Evolutionary conservation across 2,113 vertebrate species (phyloP).

Genomic region (Nipponia nippon): DNA sequence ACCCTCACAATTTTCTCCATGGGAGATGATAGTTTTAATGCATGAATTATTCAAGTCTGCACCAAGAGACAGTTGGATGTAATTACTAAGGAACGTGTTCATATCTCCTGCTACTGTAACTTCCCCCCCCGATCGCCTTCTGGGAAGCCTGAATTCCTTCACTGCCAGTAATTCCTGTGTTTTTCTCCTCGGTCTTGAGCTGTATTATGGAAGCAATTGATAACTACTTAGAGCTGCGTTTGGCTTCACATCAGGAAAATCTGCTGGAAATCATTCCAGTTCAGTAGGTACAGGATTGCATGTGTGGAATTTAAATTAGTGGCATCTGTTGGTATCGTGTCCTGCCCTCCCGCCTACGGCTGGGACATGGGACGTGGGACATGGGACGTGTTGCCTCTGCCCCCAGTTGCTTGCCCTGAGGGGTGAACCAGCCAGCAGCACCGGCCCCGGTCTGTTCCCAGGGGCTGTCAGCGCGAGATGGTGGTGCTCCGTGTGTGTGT

Average conservation of each 20-base stretch:
- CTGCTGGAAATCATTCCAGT: background rate
- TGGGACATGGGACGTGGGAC: background rate
- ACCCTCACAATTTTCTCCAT: background rate
- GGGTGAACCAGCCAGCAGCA: background rate
- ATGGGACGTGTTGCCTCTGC: background rate
- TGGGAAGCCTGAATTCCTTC: background rate
- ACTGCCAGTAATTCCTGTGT: background rate
- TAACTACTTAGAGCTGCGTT: background rate
- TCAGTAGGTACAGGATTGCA: background rate
- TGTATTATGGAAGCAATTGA: background rate
- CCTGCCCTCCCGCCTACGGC: background rate
- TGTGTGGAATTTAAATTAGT: background rate
- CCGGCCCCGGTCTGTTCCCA: background rate
- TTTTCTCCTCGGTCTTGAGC: background rate
- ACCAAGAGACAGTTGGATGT: background rate
- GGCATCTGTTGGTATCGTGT: background rate
- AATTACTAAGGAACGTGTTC: background rate
- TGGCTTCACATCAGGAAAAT: background rate
- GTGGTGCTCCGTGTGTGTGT: background rate
- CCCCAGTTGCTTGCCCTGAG: background rate
- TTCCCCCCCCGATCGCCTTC: accelerated
- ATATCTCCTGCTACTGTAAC: background rate
- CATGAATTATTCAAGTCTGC: background rate
- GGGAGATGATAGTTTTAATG: background rate
- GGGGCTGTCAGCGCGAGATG: background rate